phyloP scores from a whole-genome alignment of 2,888 invertebrate genomes.

The Amiota mariae region DNA sequence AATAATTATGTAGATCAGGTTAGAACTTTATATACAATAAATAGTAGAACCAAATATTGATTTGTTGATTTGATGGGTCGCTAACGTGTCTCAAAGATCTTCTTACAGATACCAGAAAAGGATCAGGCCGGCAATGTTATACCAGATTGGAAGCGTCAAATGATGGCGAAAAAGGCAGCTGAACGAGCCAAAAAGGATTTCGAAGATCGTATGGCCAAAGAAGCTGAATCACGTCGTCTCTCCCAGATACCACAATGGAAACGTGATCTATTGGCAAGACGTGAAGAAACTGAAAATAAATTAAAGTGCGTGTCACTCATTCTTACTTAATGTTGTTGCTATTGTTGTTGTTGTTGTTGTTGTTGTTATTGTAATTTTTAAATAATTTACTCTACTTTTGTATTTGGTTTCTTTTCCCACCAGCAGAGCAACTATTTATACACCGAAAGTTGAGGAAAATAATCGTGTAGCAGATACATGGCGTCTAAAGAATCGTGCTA shows the following conservation, averaged over 20 bases:
- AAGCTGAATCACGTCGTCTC: conserved; percentile 88
- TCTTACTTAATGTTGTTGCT: too few relatives aligned
- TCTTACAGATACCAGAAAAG: conserved; percentile 86
- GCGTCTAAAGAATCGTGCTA: conserved; percentile 75
- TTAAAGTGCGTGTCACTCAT: conserved; percentile 77
- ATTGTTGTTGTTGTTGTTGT: conserved; percentile 13
- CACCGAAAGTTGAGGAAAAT: conserved; percentile 80
- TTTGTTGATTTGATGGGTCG: too few relatives aligned
- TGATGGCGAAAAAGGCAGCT: conserved; percentile 94
- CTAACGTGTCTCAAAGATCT: conserved; percentile 64
- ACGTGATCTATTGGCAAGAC: conserved; percentile 87
- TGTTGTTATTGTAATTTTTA: neutral
- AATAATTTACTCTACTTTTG: neutral
- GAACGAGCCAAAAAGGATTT: conserved; percentile 93
- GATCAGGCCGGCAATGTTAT: conserved; percentile 91
- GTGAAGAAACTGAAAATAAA: conserved; percentile 85
- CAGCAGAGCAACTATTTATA: conserved; percentile 79
- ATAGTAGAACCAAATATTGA: too few relatives aligned
- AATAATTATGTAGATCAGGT: conserved; percentile 94
- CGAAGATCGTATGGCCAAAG: conserved; percentile 87
- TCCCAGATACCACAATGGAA: conserved; percentile 96
- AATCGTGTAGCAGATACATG: conserved; percentile 75
- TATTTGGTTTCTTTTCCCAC: neutral
- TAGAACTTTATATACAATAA: conserved; percentile 69
- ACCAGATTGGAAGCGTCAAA: conserved; percentile 96